These are phyloP conservation scores for Okamejei kenojei DNA, from an alignment of 2,797 vertebrate genomes.

Conservation along the genomic window DNA sequence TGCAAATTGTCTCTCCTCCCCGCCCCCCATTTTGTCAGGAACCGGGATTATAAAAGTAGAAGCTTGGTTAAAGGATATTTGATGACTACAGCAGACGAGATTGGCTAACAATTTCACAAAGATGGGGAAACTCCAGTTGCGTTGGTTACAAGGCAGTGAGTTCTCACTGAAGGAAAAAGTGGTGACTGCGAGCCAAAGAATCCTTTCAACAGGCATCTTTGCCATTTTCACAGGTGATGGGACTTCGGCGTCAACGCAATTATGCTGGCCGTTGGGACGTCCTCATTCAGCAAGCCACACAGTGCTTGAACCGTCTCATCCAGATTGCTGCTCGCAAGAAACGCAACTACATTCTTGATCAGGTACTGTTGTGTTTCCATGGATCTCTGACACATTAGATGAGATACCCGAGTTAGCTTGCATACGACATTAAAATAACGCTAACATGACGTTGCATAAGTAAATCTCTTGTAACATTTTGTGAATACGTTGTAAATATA, in stretches of 20 bases:
- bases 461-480: background rate
- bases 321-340: slow-evolving; percentile 89
- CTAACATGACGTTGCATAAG: slow-evolving; percentile 20
- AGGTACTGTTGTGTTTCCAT: slow-evolving; percentile 58
- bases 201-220: background rate
- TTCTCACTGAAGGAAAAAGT: background rate
- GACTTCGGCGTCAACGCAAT: slow-evolving; percentile 82
- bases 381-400: slow-evolving; percentile 24
- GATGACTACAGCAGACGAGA: background rate
- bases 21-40: background rate
- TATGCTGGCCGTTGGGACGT: slow-evolving; percentile 87
- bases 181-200: background rate
- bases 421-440: slow-evolving; percentile 43
- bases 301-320: slow-evolving; percentile 89
- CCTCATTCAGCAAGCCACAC: slow-evolving; percentile 86
- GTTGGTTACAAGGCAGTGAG: background rate
- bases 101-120: background rate
- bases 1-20: background rate
- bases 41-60: background rate
- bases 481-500: background rate
- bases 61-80: background rate
- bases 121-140: background rate
- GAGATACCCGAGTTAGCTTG: background rate
- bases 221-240: slow-evolving; percentile 73
- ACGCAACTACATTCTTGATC: slow-evolving; percentile 90